phyloP scores from a whole-genome alignment of 2,797 vertebrate genomes.

The Ataeniobius toweri region DNA sequence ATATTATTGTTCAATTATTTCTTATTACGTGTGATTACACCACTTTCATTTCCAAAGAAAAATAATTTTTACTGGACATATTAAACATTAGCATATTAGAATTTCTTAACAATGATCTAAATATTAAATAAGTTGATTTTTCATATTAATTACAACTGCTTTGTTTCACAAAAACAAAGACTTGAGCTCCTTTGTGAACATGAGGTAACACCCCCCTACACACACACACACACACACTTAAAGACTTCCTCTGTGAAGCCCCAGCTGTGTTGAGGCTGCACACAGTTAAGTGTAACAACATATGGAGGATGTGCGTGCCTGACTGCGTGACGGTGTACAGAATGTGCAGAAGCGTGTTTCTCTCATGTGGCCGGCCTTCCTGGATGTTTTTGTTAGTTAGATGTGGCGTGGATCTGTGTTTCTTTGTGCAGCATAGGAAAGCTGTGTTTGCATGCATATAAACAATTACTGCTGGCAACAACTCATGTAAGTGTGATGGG shows the following conservation, averaged over 20 bases:
- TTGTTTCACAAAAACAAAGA: background rate
- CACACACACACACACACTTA: slow-evolving; percentile 25
- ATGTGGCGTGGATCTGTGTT: slow-evolving; percentile 14
- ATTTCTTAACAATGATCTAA: too few species aligned
- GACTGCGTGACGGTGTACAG: slow-evolving; percentile 11
- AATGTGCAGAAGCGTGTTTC: slow-evolving; percentile 9
- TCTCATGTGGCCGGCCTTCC: slow-evolving; percentile 22
- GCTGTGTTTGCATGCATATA: background rate
- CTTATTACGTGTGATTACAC: background rate
- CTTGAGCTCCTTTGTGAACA: background rate
- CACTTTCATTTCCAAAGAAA: background rate
- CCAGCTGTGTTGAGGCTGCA: slow-evolving; percentile 57
- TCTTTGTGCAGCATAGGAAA: background rate
- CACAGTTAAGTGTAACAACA: slow-evolving; percentile 60
- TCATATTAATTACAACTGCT: background rate
- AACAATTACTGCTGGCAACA: slow-evolving; percentile 2
- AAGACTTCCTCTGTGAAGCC: slow-evolving; percentile 43
- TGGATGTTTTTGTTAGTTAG: slow-evolving; percentile 25
- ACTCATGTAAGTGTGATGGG: background rate
- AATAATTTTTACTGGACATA: too few species aligned
- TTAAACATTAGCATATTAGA: too few species aligned
- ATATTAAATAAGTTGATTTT: too few species aligned
- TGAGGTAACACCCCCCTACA: background rate
- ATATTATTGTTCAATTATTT: too few species aligned
- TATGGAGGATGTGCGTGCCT: slow-evolving; percentile 54